phyloP scores from a whole-genome alignment of 1,140 invertebrate species.

The Aphidius ervi region DNA sequence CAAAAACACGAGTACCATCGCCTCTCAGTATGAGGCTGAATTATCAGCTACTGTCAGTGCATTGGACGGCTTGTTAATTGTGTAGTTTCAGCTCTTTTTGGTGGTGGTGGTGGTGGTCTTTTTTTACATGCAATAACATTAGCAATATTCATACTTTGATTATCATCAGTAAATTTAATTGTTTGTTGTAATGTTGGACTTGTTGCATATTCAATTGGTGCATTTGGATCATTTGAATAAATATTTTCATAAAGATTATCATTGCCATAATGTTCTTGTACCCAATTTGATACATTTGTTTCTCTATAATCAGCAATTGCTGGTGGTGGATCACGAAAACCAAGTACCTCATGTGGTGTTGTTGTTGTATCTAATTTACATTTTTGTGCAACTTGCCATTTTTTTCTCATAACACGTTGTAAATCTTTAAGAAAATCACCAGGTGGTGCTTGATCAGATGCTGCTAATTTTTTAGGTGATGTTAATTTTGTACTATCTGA shows the following conservation, averaged over 20 bases:
- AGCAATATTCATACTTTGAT: slow-evolving; percentile 39
- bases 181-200: slow-evolving; percentile 40
- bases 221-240: slow-evolving; percentile 49
- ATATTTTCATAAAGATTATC: slow-evolving; percentile 62
- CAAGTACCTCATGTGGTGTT: slow-evolving; percentile 85
- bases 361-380: slow-evolving; percentile 80
- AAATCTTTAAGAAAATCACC: slow-evolving; percentile 81
- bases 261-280: slow-evolving; percentile 79
- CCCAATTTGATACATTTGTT: slow-evolving; percentile 83
- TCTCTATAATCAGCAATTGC: slow-evolving; percentile 69
- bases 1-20: slow-evolving; percentile 40
- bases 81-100: slow-evolving; percentile 73
- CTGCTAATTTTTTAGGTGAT: slow-evolving; percentile 71
- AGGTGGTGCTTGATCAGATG: slow-evolving; percentile 71
- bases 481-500: slow-evolving; percentile 66
- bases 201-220: slow-evolving; percentile 49
- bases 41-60: slow-evolving; percentile 53
- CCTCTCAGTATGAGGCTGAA: slow-evolving; percentile 39
- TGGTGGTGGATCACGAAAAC: slow-evolving; percentile 74
- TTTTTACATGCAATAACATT: slow-evolving; percentile 52
- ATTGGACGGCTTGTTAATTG: slow-evolving; percentile 58
- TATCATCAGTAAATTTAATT: slow-evolving; percentile 42
- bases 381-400: slow-evolving; percentile 90
- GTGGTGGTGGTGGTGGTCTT: slow-evolving; percentile 71
- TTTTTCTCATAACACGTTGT: slow-evolving; percentile 87